Conservation (phyloP, 2,888 invertebrate genomes). For the Latrodectus hesperus region DNA sequence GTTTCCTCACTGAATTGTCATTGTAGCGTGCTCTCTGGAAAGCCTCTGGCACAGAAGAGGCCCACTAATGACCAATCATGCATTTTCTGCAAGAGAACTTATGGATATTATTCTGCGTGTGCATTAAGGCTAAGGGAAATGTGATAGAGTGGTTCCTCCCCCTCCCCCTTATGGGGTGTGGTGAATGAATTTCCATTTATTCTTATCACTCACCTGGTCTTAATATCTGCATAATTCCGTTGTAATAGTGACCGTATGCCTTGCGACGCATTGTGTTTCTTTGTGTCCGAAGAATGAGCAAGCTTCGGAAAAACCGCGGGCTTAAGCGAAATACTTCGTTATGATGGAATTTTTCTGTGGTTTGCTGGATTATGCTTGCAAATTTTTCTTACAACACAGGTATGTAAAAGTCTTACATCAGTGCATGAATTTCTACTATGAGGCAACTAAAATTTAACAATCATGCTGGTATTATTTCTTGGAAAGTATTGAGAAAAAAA, state of each 20-base stretch:
- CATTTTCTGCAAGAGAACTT: constrained; percentile 52
- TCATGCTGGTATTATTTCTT: too few relatives aligned
- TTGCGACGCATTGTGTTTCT: constrained; percentile 16
- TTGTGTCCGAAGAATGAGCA: constrained; percentile 6
- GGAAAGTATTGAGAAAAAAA: too few relatives aligned
- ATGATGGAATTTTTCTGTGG: too few relatives aligned
- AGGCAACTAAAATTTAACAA: too few relatives aligned
- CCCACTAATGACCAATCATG: constrained; percentile 58
- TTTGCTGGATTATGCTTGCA: too few relatives aligned
- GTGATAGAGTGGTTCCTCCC: constrained; percentile 39
- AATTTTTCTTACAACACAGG: too few relatives aligned
- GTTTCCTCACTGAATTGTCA: constrained; percentile 14
- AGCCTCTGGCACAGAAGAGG: constrained; percentile 17
- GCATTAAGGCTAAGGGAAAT: constrained; percentile 57
- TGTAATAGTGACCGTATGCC: constrained; percentile 21
- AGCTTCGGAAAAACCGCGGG: too few relatives aligned
- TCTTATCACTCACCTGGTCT: constrained; percentile 19
- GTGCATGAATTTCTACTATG: too few relatives aligned
- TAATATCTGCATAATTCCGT: constrained; percentile 39
- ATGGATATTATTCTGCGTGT: constrained; percentile 50
- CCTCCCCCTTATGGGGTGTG: constrained; percentile 41
- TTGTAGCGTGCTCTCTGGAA: constrained; percentile 11
- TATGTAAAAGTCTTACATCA: too few relatives aligned
- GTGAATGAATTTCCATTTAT: constrained; percentile 27
- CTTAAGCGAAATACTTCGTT: too few relatives aligned